These are phyloP conservation scores for Asteroscopus sphinx DNA, from an alignment of 2,888 invertebrate species.

Conservation along the genomic window DNA sequence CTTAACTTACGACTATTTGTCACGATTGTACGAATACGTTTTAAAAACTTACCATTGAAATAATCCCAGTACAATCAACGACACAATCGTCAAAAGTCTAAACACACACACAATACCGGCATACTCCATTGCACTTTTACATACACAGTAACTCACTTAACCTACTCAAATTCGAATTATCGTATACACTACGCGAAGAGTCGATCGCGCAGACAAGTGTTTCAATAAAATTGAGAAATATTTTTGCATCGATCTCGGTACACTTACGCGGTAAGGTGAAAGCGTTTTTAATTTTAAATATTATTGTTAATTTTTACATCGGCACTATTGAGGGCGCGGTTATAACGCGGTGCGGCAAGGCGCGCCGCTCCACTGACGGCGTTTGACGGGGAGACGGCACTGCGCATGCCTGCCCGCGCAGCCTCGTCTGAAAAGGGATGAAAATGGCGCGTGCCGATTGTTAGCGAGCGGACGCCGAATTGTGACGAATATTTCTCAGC, in stretches of 20 bases:
- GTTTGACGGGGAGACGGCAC: slow-evolving; percentile 71
- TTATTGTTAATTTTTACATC: slow-evolving; percentile 58
- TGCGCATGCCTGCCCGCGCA: slow-evolving; percentile 87
- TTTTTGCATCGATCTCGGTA: slow-evolving; percentile 36
- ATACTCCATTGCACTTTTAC: slow-evolving; percentile 69
- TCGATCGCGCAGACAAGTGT: slow-evolving; percentile 52
- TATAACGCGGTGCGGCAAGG: slow-evolving; percentile 76
- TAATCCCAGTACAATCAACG: slow-evolving; percentile 70
- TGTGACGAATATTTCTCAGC: slow-evolving; percentile 76
- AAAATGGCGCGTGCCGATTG: slow-evolving; percentile 73
- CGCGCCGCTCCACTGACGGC: slow-evolving; percentile 79
- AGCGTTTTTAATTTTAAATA: slow-evolving; percentile 55
- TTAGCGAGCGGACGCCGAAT: slow-evolving; percentile 68
- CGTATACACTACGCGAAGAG: slow-evolving; percentile 63
- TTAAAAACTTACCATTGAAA: slow-evolving; percentile 73
- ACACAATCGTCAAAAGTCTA: slow-evolving; percentile 64
- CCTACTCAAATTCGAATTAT: slow-evolving; percentile 60
- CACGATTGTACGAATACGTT: slow-evolving; percentile 3
- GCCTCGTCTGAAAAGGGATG: slow-evolving; percentile 72
- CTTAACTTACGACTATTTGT: background rate
- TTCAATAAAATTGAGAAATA: slow-evolving; percentile 34
- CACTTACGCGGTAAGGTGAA: slow-evolving; percentile 40
- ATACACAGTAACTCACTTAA: slow-evolving; percentile 67
- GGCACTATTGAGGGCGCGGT: slow-evolving; percentile 70
- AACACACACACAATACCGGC: slow-evolving; percentile 70